These are phyloP conservation scores for Gambelia wislizenii DNA, from an alignment of 2,797 vertebrate species.

Conservation along the genomic window DNA sequence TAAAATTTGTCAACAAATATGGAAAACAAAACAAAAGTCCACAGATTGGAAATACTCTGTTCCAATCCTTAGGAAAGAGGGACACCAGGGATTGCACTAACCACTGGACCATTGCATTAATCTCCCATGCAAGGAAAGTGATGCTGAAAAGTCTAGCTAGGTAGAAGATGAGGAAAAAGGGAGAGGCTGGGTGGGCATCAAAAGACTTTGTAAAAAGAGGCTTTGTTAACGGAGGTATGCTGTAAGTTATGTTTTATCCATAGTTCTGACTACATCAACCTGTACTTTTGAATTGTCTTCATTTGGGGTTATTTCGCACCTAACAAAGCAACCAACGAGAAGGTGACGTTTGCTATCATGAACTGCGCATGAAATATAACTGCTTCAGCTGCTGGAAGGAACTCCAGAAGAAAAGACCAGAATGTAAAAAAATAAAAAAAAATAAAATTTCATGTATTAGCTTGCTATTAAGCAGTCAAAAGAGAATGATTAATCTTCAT, in stretches of 20 bases:
- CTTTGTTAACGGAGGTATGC: no score
- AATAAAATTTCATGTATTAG: slow-evolving; percentile 41
- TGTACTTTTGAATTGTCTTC: background rate
- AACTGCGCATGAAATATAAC: slow-evolving; percentile 25
- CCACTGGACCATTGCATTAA: no score
- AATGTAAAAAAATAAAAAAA: slow-evolving; percentile 33
- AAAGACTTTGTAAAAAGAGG: no score
- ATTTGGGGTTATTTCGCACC: background rate
- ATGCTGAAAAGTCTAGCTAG: no score
- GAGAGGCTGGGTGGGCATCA: no score
- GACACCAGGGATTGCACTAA: no score
- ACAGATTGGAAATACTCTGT: no score
- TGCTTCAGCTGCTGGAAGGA: background rate
- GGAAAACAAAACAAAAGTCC: no score
- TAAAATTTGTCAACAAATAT: no score
- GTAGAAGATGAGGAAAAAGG: no score
- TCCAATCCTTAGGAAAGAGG: no score
- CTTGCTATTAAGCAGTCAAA: slow-evolving; percentile 37
- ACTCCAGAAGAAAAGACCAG: slow-evolving; percentile 10
- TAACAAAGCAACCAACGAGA: background rate
- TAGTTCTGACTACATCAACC: background rate
- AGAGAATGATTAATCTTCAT: slow-evolving; percentile 45
- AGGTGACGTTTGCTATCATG: background rate
- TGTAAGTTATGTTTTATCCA: background rate
- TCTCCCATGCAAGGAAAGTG: no score